These are phyloP conservation scores for Rapana venosa DNA, from an alignment of 2,888 invertebrate species.

Conservation along the genomic window DNA sequence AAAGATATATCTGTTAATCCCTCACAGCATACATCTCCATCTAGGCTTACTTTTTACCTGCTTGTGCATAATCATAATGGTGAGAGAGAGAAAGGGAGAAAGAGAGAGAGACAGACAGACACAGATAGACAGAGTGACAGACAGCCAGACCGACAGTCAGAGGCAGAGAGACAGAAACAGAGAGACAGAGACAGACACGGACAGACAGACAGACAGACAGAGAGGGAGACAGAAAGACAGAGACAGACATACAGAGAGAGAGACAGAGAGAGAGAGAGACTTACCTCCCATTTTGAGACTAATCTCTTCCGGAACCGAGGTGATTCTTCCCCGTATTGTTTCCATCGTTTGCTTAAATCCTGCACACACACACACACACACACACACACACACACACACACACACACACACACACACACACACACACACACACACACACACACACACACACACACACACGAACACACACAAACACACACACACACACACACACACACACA, in stretches of 20 bases:
- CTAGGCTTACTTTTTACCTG: too few species aligned
- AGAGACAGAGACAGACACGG: not conserved
- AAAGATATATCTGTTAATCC: too few species aligned
- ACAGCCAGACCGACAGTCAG: not conserved
- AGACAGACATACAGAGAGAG: conserved; percentile 17
- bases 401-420: not conserved
- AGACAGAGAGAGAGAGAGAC: conserved; percentile 32
- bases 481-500: not conserved
- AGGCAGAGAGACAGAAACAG: not conserved
- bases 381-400: not conserved
- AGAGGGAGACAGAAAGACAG: not conserved
- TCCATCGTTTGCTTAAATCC: conserved; percentile 64
- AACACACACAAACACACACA: not conserved
- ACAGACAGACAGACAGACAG: conserved; percentile 12
- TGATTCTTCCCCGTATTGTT: conserved; percentile 64
- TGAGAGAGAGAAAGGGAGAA: too few species aligned
- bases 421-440: conserved; percentile 1
- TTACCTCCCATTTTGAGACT: conserved; percentile 74
- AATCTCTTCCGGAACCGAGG: conserved; percentile 68
- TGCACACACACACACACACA: conserved; percentile 47
- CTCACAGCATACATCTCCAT: too few species aligned
- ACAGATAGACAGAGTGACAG: not conserved
- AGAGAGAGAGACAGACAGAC: not conserved
- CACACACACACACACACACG: not conserved
- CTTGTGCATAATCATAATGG: too few species aligned